Conservation (phyloP, 2,888 invertebrate genomes). For the Troglohyphantes excavatus region DNA sequence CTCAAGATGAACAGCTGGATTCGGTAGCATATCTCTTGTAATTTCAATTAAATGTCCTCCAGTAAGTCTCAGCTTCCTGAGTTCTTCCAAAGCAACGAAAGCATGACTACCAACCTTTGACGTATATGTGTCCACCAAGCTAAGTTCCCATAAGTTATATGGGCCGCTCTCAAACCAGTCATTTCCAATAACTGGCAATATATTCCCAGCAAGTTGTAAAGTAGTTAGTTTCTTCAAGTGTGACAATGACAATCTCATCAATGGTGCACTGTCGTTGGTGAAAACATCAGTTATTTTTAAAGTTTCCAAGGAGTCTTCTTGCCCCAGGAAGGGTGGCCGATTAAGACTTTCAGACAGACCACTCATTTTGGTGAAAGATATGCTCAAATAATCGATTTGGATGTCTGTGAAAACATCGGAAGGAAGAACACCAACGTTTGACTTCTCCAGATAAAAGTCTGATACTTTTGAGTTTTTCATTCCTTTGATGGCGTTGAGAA, state of each 20-base stretch:
- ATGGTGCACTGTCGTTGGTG: conserved; percentile 7
- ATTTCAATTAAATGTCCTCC: conserved; percentile 38
- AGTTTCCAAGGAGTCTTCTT: conserved; percentile 38
- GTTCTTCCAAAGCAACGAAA: conserved; percentile 30
- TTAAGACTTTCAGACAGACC: conserved; percentile 38
- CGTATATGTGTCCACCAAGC: conserved; percentile 16
- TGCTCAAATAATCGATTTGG: conserved; percentile 30
- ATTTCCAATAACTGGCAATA: conserved; percentile 51
- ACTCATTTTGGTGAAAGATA: conserved; percentile 44
- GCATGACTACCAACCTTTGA: conserved; percentile 61
- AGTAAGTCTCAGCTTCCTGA: conserved; percentile 33
- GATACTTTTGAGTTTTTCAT: conserved; percentile 32
- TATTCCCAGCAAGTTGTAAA: conserved; percentile 52
- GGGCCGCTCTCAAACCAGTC: conserved; percentile 74
- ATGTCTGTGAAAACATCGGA: conserved; percentile 41
- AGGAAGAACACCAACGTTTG: conserved; percentile 44
- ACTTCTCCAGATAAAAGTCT: conserved; percentile 26
- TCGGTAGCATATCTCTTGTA: conserved; percentile 44
- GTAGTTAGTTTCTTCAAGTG: conserved; percentile 55
- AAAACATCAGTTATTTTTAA: conserved; percentile 58
- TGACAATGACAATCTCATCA: conserved; percentile 43
- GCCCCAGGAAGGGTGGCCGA: conserved; percentile 60
- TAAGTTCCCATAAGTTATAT: conserved; percentile 44
- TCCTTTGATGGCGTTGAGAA: conserved; percentile 33
- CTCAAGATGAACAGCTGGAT: conserved; percentile 29